These are phyloP conservation scores for Adelges cooleyi DNA, from an alignment of 1,140 invertebrate genomes.

Conservation along the genomic window DNA sequence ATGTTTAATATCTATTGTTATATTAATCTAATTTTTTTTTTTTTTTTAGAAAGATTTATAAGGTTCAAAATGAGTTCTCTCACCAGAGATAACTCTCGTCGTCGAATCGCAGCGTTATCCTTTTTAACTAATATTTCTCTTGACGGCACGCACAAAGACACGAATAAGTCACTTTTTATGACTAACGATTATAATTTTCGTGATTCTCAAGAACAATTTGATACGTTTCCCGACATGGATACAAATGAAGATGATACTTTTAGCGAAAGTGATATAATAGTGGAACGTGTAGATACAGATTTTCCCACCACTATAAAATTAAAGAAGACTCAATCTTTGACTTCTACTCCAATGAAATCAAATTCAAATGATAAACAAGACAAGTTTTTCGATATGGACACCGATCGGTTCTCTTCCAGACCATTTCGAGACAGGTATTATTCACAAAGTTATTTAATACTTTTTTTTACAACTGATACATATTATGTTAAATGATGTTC, in stretches of 20 bases:
- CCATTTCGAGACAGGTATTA: constrained; percentile 16
- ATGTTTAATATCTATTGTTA: too few species aligned
- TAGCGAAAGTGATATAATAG: constrained; percentile 34
- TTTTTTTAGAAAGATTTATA: too few species aligned
- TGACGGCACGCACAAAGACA: constrained; percentile 80
- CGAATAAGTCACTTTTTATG: constrained; percentile 47
- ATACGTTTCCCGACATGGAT: constrained; percentile 3
- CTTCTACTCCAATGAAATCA: constrained; percentile 15
- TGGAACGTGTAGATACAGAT: constrained; percentile 31
- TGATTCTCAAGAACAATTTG: background rate
- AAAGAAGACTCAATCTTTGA: constrained; percentile 2
- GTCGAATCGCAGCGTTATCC: constrained; percentile 72
- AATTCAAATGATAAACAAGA: constrained; percentile 30
- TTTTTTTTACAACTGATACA: background rate
- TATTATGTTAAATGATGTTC: background rate
- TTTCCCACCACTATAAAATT: constrained; percentile 20
- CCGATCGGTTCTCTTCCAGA: constrained; percentile 13
- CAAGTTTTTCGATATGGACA: constrained; percentile 25
- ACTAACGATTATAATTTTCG: constrained; percentile 9
- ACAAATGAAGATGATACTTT: constrained; percentile 29
- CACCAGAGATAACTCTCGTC: constrained; percentile 37
- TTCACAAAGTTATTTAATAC: too few species aligned
- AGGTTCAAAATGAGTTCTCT: background rate
- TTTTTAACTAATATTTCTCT: constrained; percentile 91
- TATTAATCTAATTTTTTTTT: too few species aligned